phyloP scores from a whole-genome alignment of 1,140 invertebrate species.

The Ooceraea biroi region DNA sequence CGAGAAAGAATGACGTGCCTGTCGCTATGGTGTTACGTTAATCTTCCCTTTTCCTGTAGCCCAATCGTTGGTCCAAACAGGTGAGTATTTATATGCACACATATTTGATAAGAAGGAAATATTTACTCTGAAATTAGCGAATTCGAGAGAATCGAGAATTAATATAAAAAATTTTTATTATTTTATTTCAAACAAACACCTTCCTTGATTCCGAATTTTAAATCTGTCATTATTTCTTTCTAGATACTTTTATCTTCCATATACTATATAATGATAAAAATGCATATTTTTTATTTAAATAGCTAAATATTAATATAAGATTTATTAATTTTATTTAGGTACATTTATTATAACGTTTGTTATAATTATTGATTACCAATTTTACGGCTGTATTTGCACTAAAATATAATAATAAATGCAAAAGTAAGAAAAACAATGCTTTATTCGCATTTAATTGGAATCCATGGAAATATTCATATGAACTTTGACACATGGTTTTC shows the following conservation, averaged over 20 bases:
- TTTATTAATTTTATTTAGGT: too few species aligned
- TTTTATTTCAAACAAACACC: not conserved
- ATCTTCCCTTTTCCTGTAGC: not conserved
- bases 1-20: constrained; percentile 59
- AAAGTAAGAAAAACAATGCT: not conserved
- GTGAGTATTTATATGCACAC: not conserved
- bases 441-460: constrained; percentile 49
- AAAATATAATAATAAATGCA: not conserved
- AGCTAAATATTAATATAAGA: too few species aligned
- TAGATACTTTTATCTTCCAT: not conserved
- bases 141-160: not conserved
- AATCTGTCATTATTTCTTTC: not conserved
- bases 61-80: not conserved
- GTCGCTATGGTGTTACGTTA: constrained; percentile 16
- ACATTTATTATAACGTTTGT: too few species aligned
- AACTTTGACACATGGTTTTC: constrained; percentile 31
- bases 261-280: not conserved
- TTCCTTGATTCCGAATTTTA: not conserved
- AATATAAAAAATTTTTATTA: not conserved
- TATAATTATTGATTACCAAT: too few species aligned
- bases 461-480: constrained; percentile 37
- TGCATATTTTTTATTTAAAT: too few species aligned
- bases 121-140: not conserved
- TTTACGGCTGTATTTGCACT: too few species aligned
- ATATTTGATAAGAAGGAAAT: not conserved